Evolutionary conservation across 2,888 invertebrate genomes (phyloP).

Genomic region (Alloplasta piceator): DNA sequence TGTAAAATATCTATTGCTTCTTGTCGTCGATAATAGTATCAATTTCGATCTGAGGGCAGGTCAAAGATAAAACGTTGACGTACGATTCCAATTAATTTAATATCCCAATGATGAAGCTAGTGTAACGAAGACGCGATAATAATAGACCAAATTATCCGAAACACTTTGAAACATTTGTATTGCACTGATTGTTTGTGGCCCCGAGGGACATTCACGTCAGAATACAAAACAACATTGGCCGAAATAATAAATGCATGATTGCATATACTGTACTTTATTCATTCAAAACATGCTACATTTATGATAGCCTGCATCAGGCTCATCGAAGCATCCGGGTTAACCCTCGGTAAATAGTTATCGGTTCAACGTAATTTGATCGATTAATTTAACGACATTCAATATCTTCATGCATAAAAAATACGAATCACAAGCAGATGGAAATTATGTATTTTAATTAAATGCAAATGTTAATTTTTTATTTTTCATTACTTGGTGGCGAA

Average conservation of each 20-base stretch:
- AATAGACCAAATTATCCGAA: constrained; percentile 14
- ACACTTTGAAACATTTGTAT: constrained; percentile 2
- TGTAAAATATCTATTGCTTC: no score
- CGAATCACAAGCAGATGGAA: no score
- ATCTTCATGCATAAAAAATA: no score
- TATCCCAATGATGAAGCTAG: background rate
- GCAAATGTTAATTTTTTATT: background rate
- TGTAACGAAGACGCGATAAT: constrained; percentile 31
- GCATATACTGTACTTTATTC: constrained; percentile 2
- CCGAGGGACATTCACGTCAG: constrained; percentile 8
- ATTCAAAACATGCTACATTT: constrained; percentile 22
- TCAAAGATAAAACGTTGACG: no score
- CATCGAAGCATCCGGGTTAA: constrained; percentile 11
- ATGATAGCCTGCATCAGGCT: constrained; percentile 26
- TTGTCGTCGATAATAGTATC: no score
- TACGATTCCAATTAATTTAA: no score
- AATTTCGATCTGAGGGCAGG: no score
- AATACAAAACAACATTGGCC: constrained; percentile 5
- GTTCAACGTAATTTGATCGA: background rate
- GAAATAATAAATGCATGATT: background rate
- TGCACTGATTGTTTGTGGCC: background rate
- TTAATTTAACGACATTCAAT: background rate
- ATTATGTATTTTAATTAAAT: no score
- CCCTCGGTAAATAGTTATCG: background rate
- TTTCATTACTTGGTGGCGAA: background rate